phyloP scores from a whole-genome alignment of 1,140 invertebrate genomes.

The Calephelis nemesis region DNA sequence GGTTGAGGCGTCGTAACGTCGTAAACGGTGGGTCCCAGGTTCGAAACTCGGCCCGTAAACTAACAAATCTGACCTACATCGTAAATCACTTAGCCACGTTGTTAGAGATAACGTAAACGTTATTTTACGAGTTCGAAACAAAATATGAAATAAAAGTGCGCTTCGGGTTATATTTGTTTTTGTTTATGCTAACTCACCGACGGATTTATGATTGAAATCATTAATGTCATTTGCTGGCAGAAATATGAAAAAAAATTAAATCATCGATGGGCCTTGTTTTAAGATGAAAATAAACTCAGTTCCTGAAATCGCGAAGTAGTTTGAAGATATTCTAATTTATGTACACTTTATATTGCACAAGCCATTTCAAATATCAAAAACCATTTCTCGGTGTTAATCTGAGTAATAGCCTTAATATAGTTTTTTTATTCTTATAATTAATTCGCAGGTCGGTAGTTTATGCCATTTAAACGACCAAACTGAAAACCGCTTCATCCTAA shows the following conservation, averaged over 20 bases:
- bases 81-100: conserved; percentile 77
- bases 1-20: conserved; percentile 40
- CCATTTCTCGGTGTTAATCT: no score
- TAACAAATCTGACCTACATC: conserved; percentile 76
- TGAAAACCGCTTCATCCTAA: no score
- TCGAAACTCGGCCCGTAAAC: conserved; percentile 62
- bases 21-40: conserved; percentile 64
- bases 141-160: conserved; percentile 63
- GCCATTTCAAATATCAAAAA: no score
- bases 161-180: conserved; percentile 25
- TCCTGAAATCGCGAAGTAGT: neutral
- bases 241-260: conserved; percentile 17
- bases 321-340: neutral
- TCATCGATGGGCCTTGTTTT: neutral
- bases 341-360: no score
- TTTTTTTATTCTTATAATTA: no score
- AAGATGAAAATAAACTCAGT: neutral
- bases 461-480: no score
- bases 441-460: no score
- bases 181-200: neutral
- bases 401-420: no score
- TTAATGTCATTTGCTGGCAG: neutral
- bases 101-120: conserved; percentile 61
- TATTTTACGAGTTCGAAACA: conserved; percentile 61
- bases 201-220: conserved; percentile 1